Evolutionary conservation across 2,888 invertebrate genomes (phyloP), one percentile per base, ranked within the genome.

Genomic region (Serrognathus titanus): DNA sequence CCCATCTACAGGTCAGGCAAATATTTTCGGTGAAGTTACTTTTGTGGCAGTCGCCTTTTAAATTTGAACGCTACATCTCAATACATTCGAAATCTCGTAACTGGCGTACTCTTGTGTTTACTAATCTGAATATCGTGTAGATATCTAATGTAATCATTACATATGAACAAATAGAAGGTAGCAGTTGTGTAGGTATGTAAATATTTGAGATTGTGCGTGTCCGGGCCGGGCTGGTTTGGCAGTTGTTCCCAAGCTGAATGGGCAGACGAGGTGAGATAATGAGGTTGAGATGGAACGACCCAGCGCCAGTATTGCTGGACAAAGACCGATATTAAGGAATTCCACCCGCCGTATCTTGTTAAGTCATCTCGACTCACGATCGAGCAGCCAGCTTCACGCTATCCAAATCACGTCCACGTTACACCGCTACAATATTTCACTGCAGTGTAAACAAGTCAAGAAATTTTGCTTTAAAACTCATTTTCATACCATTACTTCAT

Each of bases 281-380:
- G 75, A 76, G 75, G 69, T 70, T 72, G 73, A 71, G 69, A 71
- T 60, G 69, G 67, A 65, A 59, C 62, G 57, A 65, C 48, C 56
- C 56, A 53, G 55, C 47, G 51, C 57, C 54, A 53, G 51, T 50
- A 50, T 57, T 43, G 65, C 55, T 43, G 58, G 66, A 72, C 66
- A 66, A 67, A 67, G 74, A 71, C 59, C 63, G 68, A 68, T 61
- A 64, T 70, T 69, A 69, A 69, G 73, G 75, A 75, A 75, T 75
- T 75, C 74, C 74, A 74, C 73, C 74, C 74, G 73, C 72, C 68
- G 73, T 75, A 76, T 75, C 75, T 76, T 74, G 75, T 75, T 76
- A 76, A 75, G 74, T 76, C 75, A 76, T 75, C 76, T 74, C 71
- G 70, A 62, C 73, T 72, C 72, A 73, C 74, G 71, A 67, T 68